phyloP scores from a whole-genome alignment of 2,888 invertebrate species.

The Eulithis testata region DNA sequence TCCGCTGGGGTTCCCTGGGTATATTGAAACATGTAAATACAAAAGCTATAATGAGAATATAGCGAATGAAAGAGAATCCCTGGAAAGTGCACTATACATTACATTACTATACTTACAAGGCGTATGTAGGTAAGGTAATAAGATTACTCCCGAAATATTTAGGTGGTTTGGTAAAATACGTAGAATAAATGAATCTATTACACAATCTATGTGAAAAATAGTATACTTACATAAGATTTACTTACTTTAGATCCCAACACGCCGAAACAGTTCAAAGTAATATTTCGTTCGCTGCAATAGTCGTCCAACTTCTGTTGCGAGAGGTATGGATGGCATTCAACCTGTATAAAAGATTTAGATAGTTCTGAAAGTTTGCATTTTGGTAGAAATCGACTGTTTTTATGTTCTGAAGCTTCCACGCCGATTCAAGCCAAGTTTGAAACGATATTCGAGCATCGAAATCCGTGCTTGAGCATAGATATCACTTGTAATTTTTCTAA shows the following conservation, averaged over 20 bases:
- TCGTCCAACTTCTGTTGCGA: conserved; percentile 87
- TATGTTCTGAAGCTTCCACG: too few species aligned
- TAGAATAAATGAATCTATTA: too few species aligned
- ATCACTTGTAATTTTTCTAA: too few species aligned
- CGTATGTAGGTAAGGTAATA: too few species aligned
- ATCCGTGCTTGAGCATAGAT: too few species aligned
- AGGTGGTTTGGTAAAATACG: too few species aligned
- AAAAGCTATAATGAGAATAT: not conserved
- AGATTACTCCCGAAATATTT: too few species aligned
- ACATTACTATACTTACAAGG: too few species aligned
- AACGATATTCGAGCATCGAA: too few species aligned
- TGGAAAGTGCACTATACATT: not conserved
- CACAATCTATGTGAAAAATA: too few species aligned
- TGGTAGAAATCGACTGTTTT: not conserved
- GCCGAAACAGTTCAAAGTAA: conserved; percentile 91
- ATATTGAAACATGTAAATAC: not conserved
- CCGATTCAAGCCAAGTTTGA: too few species aligned
- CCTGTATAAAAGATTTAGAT: conserved; percentile 63
- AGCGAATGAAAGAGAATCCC: not conserved
- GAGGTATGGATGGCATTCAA: conserved; percentile 93
- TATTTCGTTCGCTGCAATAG: conserved; percentile 86
- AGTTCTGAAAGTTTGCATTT: not conserved
- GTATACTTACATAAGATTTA: too few species aligned
- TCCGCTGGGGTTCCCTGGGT: conserved; percentile 85
- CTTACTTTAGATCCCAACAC: conserved; percentile 85